Percentiles rank a stretch among this genome's conserved stretches.
Evolutionary conservation across 2,888 invertebrate species (phyloP).

Genomic region (Sarcophaga caerulescens): DNA sequence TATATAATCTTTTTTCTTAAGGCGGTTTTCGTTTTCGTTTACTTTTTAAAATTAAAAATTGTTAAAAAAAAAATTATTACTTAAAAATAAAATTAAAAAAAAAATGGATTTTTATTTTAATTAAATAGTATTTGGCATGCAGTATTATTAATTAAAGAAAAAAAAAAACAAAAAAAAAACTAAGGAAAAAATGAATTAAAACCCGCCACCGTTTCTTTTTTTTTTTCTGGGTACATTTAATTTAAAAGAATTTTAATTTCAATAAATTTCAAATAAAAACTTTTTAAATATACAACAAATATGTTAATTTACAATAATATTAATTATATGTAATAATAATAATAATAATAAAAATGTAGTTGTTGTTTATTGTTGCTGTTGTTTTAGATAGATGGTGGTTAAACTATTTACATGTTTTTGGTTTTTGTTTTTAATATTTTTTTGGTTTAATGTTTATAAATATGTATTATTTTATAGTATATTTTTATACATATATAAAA

Average conservation of each 20-base stretch:
- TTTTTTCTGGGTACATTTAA: background rate
- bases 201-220: constrained; percentile 68
- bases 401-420: constrained; percentile 63
- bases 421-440: constrained; percentile 17
- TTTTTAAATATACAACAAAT: constrained; percentile 49
- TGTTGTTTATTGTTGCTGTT: constrained; percentile 28
- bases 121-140: constrained; percentile 56
- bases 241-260: constrained; percentile 44
- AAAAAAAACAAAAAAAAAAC: constrained; percentile 20
- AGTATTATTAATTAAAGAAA: background rate
- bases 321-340: too few relatives aligned
- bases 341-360: too few relatives aligned
- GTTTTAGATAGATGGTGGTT: constrained; percentile 59
- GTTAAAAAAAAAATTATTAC: constrained; percentile 43
- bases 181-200: constrained; percentile 4
- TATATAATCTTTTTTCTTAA: constrained; percentile 11
- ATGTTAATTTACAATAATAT: constrained; percentile 66
- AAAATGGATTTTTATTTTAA: background rate
- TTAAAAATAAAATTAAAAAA: constrained; percentile 52
- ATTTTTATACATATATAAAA: constrained; percentile 30
- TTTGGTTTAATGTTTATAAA: constrained; percentile 25
- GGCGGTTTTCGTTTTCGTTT: constrained; percentile 59
- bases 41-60: constrained; percentile 37
- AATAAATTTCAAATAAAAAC: constrained; percentile 34
- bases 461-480: too few relatives aligned